phyloP scores from a whole-genome alignment of 2,113 vertebrate species.

The Dipodomys stephensi region DNA sequence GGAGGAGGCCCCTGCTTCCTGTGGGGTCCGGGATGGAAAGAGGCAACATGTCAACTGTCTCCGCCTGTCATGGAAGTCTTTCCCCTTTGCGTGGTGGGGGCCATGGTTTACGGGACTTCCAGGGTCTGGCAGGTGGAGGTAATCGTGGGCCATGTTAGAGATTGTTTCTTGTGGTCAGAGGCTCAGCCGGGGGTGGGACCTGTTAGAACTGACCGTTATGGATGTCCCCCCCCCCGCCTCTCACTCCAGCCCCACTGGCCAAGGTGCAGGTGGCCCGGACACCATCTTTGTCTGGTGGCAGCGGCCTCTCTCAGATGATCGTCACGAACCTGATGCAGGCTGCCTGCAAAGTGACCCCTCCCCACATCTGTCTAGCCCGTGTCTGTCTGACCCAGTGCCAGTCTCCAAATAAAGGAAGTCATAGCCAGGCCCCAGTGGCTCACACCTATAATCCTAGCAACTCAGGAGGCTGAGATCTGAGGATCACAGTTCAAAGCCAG shows the following conservation, averaged over 20 bases:
- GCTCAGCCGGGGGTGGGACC: accelerated
- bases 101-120: background rate
- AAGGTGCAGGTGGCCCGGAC: accelerated
- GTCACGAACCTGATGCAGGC: accelerated
- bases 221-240: no score
- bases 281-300: background rate
- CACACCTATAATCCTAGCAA: no score
- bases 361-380: background rate
- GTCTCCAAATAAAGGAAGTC: background rate
- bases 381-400: accelerated
- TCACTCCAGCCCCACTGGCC: accelerated
- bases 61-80: background rate
- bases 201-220: no score
- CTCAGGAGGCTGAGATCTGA: no score
- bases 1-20: background rate
- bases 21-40: background rate
- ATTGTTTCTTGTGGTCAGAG: accelerated
- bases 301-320: background rate
- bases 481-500: no score
- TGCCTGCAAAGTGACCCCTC: accelerated
- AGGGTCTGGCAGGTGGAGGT: background rate
- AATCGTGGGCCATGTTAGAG: background rate
- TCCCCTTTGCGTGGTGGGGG: background rate
- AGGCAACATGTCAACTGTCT: accelerated
- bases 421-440: no score